These are phyloP conservation scores for Rhabditoides inermis DNA, from an alignment of 2,888 invertebrate species.

Conservation along the genomic window DNA sequence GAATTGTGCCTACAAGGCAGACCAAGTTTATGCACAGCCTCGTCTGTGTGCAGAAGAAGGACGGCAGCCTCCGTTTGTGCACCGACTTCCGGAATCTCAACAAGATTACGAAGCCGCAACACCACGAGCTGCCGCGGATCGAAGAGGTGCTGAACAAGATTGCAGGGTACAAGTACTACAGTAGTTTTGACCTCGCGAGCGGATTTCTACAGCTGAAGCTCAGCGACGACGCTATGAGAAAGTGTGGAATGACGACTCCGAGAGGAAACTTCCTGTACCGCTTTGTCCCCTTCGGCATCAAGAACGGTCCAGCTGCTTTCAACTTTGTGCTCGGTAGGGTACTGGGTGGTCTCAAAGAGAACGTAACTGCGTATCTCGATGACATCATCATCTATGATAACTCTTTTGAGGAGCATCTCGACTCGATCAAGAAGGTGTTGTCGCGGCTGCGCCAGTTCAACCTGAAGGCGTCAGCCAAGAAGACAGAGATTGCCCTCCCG, in stretches of 20 bases:
- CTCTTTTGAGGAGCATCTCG: constrained; percentile 9
- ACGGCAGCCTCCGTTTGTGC: constrained; percentile 23
- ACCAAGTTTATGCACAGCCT: no score
- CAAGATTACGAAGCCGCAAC: constrained; percentile 18
- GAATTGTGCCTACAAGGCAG: no score
- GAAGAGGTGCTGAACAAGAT: constrained; percentile 15
- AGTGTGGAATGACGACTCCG: constrained; percentile 10
- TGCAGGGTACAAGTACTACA: constrained; percentile 9
- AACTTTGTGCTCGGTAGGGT: constrained; percentile 8
- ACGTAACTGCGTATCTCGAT: constrained; percentile 15
- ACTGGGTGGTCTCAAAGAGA: constrained; percentile 8
- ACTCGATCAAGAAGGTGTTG: constrained; percentile 7
- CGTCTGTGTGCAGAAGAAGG: constrained; percentile 30
- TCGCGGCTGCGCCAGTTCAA: constrained; percentile 12
- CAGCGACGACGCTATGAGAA: background rate
- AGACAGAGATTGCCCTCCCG: constrained; percentile 9
- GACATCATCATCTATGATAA: constrained; percentile 12
- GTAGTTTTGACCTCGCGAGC: constrained; percentile 14
- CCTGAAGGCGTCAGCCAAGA: constrained; percentile 16
- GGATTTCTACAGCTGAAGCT: constrained; percentile 18
- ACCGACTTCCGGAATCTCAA: constrained; percentile 26
- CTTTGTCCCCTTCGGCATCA: constrained; percentile 12
- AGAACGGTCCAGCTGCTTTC: constrained; percentile 17
- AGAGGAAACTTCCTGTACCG: constrained; percentile 10
- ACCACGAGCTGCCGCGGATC: constrained; percentile 21